Evolutionary conservation across 1,140 invertebrate species (phyloP).

Genomic region (Dendroctonus valens): DNA sequence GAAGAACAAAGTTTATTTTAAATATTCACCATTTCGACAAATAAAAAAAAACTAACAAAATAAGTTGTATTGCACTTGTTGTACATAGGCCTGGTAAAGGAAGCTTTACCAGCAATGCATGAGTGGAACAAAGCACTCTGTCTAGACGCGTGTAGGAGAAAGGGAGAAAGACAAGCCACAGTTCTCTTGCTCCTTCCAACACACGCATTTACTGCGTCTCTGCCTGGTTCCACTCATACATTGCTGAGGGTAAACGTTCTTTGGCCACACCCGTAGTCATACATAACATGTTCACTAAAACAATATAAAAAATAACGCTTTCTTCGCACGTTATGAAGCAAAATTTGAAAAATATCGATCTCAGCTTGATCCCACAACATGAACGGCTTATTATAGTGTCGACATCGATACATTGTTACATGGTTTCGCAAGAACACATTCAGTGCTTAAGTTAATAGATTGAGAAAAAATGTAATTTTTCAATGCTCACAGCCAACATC

Average conservation of each 20-base stretch:
- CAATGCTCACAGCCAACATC: too few species aligned
- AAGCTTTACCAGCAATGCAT: slow-evolving; percentile 18
- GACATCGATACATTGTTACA: slow-evolving; percentile 15
- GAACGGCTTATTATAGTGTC: slow-evolving; percentile 19
- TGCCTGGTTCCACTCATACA: too few species aligned
- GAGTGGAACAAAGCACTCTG: slow-evolving; percentile 13
- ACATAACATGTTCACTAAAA: background rate
- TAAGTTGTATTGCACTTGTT: slow-evolving; percentile 29
- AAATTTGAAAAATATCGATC: slow-evolving; percentile 6
- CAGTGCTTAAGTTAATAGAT: background rate
- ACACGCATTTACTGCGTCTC: too few species aligned
- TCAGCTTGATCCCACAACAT: slow-evolving; percentile 31
- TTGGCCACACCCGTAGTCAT: background rate
- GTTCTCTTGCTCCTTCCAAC: background rate
- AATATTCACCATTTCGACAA: slow-evolving; percentile 26
- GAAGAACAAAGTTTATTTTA: slow-evolving; percentile 28
- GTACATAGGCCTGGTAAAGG: slow-evolving; percentile 3
- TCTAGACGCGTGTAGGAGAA: background rate
- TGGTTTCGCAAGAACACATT: slow-evolving; percentile 20
- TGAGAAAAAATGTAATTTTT: too few species aligned
- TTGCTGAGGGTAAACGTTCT: too few species aligned
- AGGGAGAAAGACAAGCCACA: background rate
- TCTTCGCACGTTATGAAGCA: background rate
- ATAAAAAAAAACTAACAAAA: slow-evolving; percentile 27
- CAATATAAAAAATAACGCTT: background rate